Evolutionary conservation across 2,888 invertebrate species (phyloP), one percentile per base, ranked within the genome.

Genomic region (Limnephilus lunatus): DNA sequence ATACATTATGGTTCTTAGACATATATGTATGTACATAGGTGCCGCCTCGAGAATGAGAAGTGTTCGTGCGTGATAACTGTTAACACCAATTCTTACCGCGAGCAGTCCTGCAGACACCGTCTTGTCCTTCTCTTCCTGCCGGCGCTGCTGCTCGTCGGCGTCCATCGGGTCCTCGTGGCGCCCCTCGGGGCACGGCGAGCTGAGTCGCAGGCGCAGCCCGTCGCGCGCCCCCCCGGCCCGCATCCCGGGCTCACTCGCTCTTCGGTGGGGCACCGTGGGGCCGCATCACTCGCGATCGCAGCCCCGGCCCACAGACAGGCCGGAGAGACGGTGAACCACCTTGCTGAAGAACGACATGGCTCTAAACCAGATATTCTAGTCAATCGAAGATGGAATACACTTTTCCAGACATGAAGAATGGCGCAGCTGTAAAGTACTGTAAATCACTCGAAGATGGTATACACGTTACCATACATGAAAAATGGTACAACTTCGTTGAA

Each of bases 191-290:
- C 94, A 95, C 0, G 96, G 96, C 93, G 96, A 96, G 94, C 96
- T 96, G 48, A 96, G 95, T 94, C 96, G 95, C 93, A 96, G 94
- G 93, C 95, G 95, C 82, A 96, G 94, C 93, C 95, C 95, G 94
- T 96, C 96, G 80, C 96, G 95, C 93, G 96, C 95, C 95, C 92
- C 93, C 44, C 91, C 92, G 25, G 93, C 91, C 87, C 93, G 92
- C 93, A 93, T 93, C 80, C 68, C 68, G 68, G 68, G 68, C 86
- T 48, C 88, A 88, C 53, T 68, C 30, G 68, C 88, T 53, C 53
- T 44, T 86, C 86, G 30, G 15, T 30, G 86, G n/a, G 86, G 48
- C 86, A 30, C 86, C 86, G n/a, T 68, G 35, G 83, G 83, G 83
- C 83, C 35, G 32, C 82, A 83, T 83, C 83, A 39, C 83, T 83